A percentile compares a stretch with the other conserved stretches of the same genome.
Evolutionary conservation across 2,113 vertebrate species (phyloP).

Genomic region (Entelurus aequoreus): DNA sequence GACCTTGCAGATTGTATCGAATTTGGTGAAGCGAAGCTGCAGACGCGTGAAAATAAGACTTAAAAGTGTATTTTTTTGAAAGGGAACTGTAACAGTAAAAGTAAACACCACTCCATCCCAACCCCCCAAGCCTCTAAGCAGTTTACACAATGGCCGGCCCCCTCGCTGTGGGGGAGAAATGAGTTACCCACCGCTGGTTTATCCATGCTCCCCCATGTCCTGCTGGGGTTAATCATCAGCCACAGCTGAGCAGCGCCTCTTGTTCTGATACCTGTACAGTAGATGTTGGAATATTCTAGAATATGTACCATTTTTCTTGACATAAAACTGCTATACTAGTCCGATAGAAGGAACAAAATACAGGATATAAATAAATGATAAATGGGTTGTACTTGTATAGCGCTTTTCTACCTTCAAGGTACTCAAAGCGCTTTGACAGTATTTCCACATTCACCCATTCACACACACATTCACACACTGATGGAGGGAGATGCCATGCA

Average conservation of each 20-base stretch:
- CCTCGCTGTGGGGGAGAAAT: constrained; percentile 68
- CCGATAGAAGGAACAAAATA: too few species aligned
- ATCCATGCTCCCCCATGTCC: constrained; percentile 64
- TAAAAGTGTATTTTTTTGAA: background rate
- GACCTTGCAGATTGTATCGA: too few species aligned
- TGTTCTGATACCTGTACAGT: constrained; percentile 61
- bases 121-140: constrained; percentile 45
- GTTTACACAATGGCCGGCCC: constrained; percentile 69
- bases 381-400: too few species aligned
- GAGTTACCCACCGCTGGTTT: constrained; percentile 68
- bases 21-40: too few species aligned
- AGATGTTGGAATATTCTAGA: constrained; percentile 10
- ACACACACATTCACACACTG: too few species aligned
- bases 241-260: constrained; percentile 57
- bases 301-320: too few species aligned
- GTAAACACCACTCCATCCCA: constrained; percentile 48
- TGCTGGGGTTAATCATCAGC: constrained; percentile 76
- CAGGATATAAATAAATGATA: too few species aligned
- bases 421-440: too few species aligned
- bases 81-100: constrained; percentile 50
- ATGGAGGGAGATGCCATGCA: too few species aligned
- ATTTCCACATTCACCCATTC: too few species aligned
- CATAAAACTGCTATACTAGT: too few species aligned
- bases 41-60: background rate
- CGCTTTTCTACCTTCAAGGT: too few species aligned